These are phyloP conservation scores for Cyanoderma ruficeps DNA, from an alignment of 2,113 vertebrate species.

Conservation along the genomic window DNA sequence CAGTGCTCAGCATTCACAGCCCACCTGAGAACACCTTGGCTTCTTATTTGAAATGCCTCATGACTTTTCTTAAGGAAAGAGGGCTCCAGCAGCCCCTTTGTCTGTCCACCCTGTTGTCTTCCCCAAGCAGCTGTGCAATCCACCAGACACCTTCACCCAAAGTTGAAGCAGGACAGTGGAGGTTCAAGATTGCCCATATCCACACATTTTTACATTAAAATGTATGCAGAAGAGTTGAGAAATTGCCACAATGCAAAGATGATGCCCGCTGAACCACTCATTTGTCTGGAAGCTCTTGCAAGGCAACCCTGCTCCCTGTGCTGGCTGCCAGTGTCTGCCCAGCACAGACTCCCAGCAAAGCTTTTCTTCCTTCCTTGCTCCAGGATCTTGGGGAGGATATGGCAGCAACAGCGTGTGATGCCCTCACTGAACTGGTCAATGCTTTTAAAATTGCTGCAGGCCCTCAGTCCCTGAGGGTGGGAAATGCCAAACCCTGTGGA, in stretches of 20 bases:
- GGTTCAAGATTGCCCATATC: not conserved
- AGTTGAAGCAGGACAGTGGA: not conserved
- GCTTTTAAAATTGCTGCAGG: not conserved
- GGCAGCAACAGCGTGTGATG: fast-evolving
- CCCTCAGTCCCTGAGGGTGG: not conserved
- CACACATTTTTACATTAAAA: not conserved
- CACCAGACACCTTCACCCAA: not conserved
- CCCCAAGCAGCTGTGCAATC: not conserved
- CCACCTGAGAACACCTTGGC: not conserved
- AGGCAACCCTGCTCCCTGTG: fast-evolving
- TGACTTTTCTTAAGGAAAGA: not conserved
- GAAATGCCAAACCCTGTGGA: fast-evolving
- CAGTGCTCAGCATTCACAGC: not conserved
- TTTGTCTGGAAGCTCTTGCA: not conserved
- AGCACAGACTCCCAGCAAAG: not conserved
- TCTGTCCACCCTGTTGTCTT: not conserved
- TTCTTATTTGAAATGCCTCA: not conserved
- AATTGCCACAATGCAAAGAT: not conserved
- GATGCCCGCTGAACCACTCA: fast-evolving
- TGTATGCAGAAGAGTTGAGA: not conserved
- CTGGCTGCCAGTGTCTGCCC: not conserved
- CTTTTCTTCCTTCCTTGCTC: not conserved
- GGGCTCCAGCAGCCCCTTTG: not conserved
- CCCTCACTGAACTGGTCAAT: not conserved
- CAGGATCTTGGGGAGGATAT: not conserved